These are phyloP conservation scores for Mobula hypostoma DNA, from an alignment of 2,113 vertebrate genomes.

Conservation along the genomic window DNA sequence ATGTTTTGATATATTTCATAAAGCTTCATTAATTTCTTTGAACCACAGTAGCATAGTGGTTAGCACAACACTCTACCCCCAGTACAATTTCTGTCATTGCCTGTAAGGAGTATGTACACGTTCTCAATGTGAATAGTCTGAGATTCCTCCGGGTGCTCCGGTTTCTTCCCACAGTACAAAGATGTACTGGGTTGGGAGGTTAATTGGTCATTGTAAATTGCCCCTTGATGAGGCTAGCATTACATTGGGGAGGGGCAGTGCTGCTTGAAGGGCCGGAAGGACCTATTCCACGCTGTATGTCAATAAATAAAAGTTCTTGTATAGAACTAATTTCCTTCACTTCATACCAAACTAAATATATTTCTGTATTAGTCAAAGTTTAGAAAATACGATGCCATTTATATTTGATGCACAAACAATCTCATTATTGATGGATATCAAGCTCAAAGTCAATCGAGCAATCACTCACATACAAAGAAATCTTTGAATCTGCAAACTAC, in stretches of 20 bases:
- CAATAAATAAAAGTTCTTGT: not conserved
- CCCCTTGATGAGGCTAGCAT: no score
- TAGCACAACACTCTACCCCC: no score
- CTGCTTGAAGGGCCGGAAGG: no score
- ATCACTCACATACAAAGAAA: not conserved
- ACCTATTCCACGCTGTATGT: no score
- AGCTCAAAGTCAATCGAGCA: not conserved
- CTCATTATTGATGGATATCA: not conserved
- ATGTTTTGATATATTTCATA: not conserved
- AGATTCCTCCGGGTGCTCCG: no score
- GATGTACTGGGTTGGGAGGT: no score
- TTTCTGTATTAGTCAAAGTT: not conserved
- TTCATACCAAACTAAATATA: not conserved
- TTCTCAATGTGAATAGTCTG: no score
- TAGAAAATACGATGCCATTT: not conserved
- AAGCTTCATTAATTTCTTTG: not conserved
- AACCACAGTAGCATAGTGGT: not conserved
- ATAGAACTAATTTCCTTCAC: not conserved
- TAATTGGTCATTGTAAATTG: no score
- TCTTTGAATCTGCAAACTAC: not conserved
- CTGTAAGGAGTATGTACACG: no score
- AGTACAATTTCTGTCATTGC: no score
- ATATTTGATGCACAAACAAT: not conserved
- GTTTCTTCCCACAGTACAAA: no score
- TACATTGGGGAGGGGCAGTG: no score